Evolutionary conservation across 2,888 invertebrate genomes (phyloP).

Genomic region (Crematogaster levior): DNA sequence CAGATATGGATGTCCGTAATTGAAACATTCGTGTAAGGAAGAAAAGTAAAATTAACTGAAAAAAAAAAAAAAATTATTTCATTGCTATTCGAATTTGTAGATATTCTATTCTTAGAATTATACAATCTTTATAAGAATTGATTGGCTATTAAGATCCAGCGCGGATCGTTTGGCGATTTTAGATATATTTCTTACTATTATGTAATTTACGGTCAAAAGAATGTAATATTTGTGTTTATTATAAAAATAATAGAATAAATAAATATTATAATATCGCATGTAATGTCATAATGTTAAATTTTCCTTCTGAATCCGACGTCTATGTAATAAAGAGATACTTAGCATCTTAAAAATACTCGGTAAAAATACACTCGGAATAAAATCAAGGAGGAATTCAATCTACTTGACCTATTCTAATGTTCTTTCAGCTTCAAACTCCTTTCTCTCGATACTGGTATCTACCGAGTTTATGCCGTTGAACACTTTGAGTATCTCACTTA

Average conservation of each 20-base stretch:
- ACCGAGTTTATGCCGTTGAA: neutral
- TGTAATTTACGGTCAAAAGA: too few species aligned
- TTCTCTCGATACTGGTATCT: slow-evolving; percentile 1
- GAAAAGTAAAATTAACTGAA: neutral
- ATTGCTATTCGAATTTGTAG: neutral
- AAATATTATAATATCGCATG: too few species aligned
- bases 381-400: neutral
- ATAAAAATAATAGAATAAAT: too few species aligned
- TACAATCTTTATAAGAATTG: too few species aligned
- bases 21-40: neutral
- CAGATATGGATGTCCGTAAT: neutral
- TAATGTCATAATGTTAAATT: neutral
- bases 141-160: too few species aligned
- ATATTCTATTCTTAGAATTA: too few species aligned
- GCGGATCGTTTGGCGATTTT: too few species aligned
- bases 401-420: neutral
- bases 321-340: neutral
- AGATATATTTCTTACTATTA: too few species aligned
- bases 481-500: slow-evolving; percentile 11
- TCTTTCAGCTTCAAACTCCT: neutral
- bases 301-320: neutral
- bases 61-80: neutral
- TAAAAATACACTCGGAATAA: neutral
- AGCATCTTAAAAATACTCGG: neutral
- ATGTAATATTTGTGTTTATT: neutral